Evolutionary conservation across 2,113 vertebrate genomes (phyloP).

Genomic region (Ahaetulla prasina): DNA sequence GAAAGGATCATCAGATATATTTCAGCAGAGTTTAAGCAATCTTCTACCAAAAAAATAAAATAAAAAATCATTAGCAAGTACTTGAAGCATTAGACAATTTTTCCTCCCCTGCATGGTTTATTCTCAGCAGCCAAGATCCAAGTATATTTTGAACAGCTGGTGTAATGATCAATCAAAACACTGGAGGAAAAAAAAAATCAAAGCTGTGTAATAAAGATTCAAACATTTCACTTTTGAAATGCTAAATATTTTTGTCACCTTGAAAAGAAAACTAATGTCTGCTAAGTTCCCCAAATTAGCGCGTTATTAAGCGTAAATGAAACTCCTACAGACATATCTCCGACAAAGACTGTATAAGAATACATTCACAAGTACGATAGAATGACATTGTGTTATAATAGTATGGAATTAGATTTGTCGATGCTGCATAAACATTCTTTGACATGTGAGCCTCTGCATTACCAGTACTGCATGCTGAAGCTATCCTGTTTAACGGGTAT

Average conservation of each 20-base stretch:
- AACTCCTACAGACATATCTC: neutral
- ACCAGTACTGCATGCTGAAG: neutral
- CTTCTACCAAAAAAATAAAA: neutral
- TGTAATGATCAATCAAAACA: neutral
- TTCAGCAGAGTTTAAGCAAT: neutral
- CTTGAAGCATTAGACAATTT: neutral
- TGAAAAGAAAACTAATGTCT: neutral
- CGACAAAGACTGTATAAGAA: neutral
- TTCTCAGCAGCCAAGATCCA: neutral
- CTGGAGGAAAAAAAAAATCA: neutral
- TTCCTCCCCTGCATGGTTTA: neutral
- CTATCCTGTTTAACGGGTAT: neutral
- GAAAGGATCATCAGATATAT: neutral
- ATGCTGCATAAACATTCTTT: neutral
- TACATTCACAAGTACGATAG: neutral
- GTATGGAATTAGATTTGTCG: neutral
- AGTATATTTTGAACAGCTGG: neutral
- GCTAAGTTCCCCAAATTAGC: neutral
- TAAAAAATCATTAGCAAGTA: neutral
- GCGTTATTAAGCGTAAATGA: neutral
- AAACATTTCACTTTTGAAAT: neutral
- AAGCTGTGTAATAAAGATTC: neutral
- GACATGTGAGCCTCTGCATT: neutral
- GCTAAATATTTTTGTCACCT: neutral
- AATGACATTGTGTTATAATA: neutral